A percentile compares a stretch with the other conserved stretches of the same genome.
Evolutionary conservation across 2,888 invertebrate genomes (phyloP).

Genomic region (Ichneumon xanthorius): DNA sequence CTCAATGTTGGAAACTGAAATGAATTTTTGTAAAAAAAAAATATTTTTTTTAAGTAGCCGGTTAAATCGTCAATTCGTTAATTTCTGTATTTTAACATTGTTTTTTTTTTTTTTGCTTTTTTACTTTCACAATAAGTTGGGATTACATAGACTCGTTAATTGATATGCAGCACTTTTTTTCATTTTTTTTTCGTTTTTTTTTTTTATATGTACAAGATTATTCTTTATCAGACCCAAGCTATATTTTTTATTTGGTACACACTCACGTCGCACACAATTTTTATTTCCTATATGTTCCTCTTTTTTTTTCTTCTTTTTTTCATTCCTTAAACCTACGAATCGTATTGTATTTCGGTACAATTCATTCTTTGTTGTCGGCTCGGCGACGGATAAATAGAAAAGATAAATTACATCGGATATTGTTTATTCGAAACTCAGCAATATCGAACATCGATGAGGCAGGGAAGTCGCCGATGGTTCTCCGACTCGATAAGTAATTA

Average conservation of each 20-base stretch:
- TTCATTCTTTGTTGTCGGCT: slow-evolving; percentile 34
- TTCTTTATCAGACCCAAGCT: slow-evolving; percentile 55
- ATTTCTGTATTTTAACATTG: slow-evolving; percentile 18
- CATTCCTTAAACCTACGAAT: slow-evolving; percentile 23
- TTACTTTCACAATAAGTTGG: slow-evolving; percentile 47
- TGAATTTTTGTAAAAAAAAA: not conserved
- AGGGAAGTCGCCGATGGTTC: not conserved
- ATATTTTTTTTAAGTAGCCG: not conserved
- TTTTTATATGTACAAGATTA: slow-evolving; percentile 41
- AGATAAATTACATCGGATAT: slow-evolving; percentile 37
- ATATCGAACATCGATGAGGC: slow-evolving; percentile 52
- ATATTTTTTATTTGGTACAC: slow-evolving; percentile 58
- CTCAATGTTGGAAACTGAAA: not conserved
- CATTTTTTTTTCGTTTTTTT: not conserved
- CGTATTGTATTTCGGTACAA: slow-evolving; percentile 30
- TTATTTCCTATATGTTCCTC: not conserved
- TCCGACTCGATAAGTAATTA: not conserved
- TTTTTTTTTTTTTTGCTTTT: not conserved
- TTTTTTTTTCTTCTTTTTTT: not conserved
- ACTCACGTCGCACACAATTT: slow-evolving; percentile 51
- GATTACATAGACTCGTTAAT: slow-evolving; percentile 53
- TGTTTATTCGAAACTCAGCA: slow-evolving; percentile 42
- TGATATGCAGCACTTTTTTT: slow-evolving; percentile 60
- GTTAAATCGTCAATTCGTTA: not conserved
- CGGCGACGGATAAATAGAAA: slow-evolving; percentile 30